Evolutionary conservation across 2,888 invertebrate genomes (phyloP).

Genomic region (Agonopterix subpropinquella): DNA sequence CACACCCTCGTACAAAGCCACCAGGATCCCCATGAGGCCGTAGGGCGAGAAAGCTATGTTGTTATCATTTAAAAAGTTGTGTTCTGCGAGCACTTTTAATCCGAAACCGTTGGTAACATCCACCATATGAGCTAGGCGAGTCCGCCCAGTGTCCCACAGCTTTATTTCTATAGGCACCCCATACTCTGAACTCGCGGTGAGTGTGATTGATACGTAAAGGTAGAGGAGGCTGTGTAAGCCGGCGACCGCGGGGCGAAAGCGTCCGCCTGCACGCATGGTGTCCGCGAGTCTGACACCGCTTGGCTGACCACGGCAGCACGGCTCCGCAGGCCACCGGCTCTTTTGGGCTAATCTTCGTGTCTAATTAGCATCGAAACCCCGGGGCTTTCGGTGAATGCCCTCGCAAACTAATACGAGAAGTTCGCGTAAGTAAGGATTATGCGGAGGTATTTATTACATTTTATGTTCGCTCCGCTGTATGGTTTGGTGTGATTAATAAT

Average conservation of each 20-base stretch:
- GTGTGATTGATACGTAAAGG: conserved; percentile 25
- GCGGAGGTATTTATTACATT: neutral
- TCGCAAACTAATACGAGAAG: conserved; percentile 21
- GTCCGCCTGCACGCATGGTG: conserved; percentile 55
- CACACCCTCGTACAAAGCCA: conserved; percentile 87
- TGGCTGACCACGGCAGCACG: conserved; percentile 42
- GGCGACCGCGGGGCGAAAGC: conserved; percentile 25
- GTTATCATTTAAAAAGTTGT: conserved; percentile 82
- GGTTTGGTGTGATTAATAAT: neutral
- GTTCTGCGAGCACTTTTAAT: conserved; percentile 80
- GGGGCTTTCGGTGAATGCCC: conserved; percentile 67
- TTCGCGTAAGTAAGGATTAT: neutral
- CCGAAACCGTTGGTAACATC: conserved; percentile 86
- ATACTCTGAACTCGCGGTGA: conserved; percentile 32
- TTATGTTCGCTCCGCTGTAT: neutral
- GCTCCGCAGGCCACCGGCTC: conserved; percentile 19
- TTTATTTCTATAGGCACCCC: conserved; percentile 64
- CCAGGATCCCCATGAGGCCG: conserved; percentile 85
- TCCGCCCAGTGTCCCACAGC: conserved; percentile 58
- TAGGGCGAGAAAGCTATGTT: conserved; percentile 92
- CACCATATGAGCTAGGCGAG: conserved; percentile 84
- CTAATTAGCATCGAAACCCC: conserved; percentile 55
- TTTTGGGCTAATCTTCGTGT: conserved; percentile 49
- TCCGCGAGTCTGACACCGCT: conserved; percentile 52
- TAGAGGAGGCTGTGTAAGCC: conserved; percentile 10